A percentile compares a stretch with the other conserved stretches of the same genome.
phyloP scores from a whole-genome alignment of 2,888 invertebrate genomes.

The Tenthredo amoena region DNA sequence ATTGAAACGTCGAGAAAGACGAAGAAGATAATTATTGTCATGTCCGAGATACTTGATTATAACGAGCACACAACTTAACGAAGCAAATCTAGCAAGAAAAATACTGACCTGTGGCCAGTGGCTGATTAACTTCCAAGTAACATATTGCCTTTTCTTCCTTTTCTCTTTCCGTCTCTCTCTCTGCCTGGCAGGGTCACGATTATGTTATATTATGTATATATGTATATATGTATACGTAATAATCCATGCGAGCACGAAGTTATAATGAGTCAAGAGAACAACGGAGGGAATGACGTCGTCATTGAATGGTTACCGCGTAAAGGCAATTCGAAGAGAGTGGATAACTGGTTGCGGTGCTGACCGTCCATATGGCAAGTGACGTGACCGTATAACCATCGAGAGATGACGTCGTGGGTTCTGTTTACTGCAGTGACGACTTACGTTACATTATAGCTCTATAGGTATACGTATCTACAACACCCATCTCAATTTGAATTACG shows the following conservation, averaged over 20 bases:
- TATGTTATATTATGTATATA: not conserved
- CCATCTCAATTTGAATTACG: conserved; percentile 31
- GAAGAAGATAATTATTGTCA: not conserved
- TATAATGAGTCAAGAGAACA: conserved; percentile 40
- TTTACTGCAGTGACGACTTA: conserved; percentile 46
- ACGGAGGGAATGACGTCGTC: conserved; percentile 47
- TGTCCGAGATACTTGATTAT: not conserved
- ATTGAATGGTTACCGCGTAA: conserved; percentile 33
- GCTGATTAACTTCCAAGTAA: conserved; percentile 15
- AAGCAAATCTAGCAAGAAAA: not conserved
- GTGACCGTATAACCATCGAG: conserved; percentile 26
- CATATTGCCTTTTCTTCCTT: not conserved
- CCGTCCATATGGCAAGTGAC: conserved; percentile 43
- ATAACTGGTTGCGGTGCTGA: conserved; percentile 47
- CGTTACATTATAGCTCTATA: conserved; percentile 7
- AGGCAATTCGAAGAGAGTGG: conserved; percentile 42
- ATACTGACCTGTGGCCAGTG: conserved; percentile 29
- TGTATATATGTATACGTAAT: not conserved
- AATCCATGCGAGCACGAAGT: not conserved
- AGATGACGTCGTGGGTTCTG: conserved; percentile 45
- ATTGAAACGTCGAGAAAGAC: not conserved
- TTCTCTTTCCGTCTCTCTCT: not conserved
- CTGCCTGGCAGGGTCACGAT: conserved; percentile 4
- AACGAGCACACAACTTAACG: not conserved
- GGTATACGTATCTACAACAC: conserved; percentile 4